A percentile compares a stretch with the other conserved stretches of the same genome.
Evolutionary conservation across 1,140 invertebrate species (phyloP).

Genomic region (Tetragnatha versicolor): DNA sequence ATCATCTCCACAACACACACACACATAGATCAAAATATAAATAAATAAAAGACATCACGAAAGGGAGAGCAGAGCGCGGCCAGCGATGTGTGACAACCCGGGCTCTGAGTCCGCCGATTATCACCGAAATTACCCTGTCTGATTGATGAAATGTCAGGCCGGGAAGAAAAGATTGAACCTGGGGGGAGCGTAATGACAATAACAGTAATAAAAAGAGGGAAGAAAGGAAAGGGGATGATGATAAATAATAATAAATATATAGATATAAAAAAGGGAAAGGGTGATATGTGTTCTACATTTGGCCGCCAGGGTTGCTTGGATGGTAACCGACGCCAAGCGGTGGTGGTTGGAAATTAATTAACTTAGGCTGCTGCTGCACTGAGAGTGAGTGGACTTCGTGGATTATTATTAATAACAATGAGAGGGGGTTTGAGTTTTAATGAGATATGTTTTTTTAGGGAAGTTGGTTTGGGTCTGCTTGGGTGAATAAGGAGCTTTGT

Average conservation of each 20-base stretch:
- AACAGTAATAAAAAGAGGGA: constrained; percentile 45
- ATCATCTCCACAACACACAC: not conserved
- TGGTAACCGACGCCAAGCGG: constrained; percentile 10
- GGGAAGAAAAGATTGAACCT: constrained; percentile 51
- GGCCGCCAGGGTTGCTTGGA: constrained; percentile 30
- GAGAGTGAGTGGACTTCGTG: too few relatives aligned
- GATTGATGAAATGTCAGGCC: constrained; percentile 53
- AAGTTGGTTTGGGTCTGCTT: not conserved
- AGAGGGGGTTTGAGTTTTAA: too few relatives aligned
- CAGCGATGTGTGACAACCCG: constrained; percentile 45
- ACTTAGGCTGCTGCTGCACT: not conserved
- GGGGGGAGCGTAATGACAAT: constrained; percentile 37
- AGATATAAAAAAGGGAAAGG: constrained; percentile 36
- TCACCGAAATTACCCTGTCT: constrained; percentile 53
- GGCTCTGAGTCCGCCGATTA: constrained; percentile 42
- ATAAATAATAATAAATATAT: constrained; percentile 54
- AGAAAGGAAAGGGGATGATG: constrained; percentile 26
- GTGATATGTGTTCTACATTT: constrained; percentile 47
- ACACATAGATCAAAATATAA: constrained; percentile 55
- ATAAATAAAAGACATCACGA: constrained; percentile 44
- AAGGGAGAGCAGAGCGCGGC: constrained; percentile 18
- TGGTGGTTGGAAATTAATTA: not conserved
- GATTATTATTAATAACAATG: too few relatives aligned
- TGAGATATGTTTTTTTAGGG: not conserved
- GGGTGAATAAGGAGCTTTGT: not conserved